Evolutionary conservation across 1,140 invertebrate genomes (phyloP).

Genomic region (Mylabris phalerata): DNA sequence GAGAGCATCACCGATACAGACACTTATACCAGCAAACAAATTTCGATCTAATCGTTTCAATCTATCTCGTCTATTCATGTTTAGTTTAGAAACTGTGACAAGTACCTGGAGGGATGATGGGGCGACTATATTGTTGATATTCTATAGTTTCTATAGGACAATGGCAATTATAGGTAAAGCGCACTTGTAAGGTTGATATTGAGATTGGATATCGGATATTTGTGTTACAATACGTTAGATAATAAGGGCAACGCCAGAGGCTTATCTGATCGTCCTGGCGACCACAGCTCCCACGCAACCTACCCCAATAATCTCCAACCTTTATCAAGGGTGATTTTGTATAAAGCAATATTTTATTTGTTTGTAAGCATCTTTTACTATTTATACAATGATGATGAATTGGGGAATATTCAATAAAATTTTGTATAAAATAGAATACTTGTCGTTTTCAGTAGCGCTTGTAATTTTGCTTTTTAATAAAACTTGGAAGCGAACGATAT

Average conservation of each 20-base stretch:
- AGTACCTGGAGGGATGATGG: slow-evolving; percentile 2
- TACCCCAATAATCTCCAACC: background rate
- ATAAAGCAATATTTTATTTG: too few relatives aligned
- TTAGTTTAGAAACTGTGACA: background rate
- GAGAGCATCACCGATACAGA: too few relatives aligned
- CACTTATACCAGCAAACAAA: too few relatives aligned
- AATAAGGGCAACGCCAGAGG: slow-evolving; percentile 16
- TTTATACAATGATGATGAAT: too few relatives aligned
- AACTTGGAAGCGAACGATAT: slow-evolving; percentile 13
- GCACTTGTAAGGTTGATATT: slow-evolving; percentile 14
- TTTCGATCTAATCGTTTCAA: too few relatives aligned
- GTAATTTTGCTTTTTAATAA: slow-evolving; percentile 16
- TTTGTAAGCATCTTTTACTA: too few relatives aligned
- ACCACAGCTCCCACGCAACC: slow-evolving; percentile 20
- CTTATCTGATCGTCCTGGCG: slow-evolving; percentile 16
- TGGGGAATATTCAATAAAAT: slow-evolving; percentile 8
- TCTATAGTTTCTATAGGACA: slow-evolving; percentile 4
- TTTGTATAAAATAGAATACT: slow-evolving; percentile 10
- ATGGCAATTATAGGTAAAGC: slow-evolving; percentile 17
- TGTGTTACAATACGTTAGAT: slow-evolving; percentile 22
- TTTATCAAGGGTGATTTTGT: too few relatives aligned
- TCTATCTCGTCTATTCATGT: too few relatives aligned
- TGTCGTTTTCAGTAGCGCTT: background rate
- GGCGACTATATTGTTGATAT: slow-evolving; percentile 5
- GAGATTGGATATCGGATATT: slow-evolving; percentile 20